Evolutionary conservation across 2,797 vertebrate species (phyloP).

Genomic region (Rhynchonycteris naso): DNA sequence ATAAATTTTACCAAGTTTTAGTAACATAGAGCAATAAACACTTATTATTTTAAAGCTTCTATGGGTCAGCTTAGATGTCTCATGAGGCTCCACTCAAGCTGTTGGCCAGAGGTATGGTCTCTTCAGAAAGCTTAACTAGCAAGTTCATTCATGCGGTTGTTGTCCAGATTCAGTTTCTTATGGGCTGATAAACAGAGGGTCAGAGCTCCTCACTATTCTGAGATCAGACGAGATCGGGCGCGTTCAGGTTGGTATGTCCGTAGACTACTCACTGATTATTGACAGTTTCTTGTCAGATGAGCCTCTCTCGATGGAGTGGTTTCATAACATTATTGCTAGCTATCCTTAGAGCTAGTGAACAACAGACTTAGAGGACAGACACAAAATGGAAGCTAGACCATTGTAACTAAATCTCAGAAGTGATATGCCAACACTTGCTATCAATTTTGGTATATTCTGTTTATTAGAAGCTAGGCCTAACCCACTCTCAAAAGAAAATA

Average conservation of each 20-base stretch:
- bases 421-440: neutral
- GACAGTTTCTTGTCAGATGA: neutral
- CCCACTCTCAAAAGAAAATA: rapidly evolving
- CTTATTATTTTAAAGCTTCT: neutral
- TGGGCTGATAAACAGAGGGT: neutral
- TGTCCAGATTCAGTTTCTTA: neutral
- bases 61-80: neutral
- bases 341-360: neutral
- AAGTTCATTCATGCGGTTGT: neutral
- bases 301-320: neutral
- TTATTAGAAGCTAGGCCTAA: neutral
- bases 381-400: neutral
- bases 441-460: neutral
- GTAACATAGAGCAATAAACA: neutral
- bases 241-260: too few species aligned
- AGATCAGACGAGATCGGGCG: too few species aligned
- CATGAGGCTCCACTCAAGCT: neutral
- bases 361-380: neutral
- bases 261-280: too few species aligned
- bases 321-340: neutral
- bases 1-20: neutral
- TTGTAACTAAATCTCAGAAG: neutral
- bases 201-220: neutral
- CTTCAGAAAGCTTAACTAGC: neutral
- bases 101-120: neutral